Percentiles rank a stretch among this genome's conserved stretches.
phyloP scores from a whole-genome alignment of 92 coral and sea anemone genomes.

The Galaxea fascicularis region DNA sequence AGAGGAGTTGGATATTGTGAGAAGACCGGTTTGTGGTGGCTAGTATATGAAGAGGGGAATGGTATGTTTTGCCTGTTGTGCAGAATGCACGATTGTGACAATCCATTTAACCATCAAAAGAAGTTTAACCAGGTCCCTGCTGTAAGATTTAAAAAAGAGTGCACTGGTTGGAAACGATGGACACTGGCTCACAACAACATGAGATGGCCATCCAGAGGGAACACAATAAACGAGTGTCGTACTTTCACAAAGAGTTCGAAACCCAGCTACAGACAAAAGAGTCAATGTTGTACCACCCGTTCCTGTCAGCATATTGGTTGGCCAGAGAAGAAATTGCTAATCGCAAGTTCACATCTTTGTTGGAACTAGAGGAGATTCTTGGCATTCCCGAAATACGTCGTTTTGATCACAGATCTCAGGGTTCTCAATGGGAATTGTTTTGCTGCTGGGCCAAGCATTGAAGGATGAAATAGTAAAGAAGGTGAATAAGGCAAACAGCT shows the following conservation, averaged over 20 bases:
- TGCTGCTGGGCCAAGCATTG: conserved; percentile 51
- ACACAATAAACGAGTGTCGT: conserved; percentile 33
- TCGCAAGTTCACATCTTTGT: conserved; percentile 57
- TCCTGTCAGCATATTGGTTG: conserved; percentile 58
- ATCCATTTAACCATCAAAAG: conserved; percentile 48
- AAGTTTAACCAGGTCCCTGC: conserved; percentile 52
- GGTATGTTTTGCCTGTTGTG: conserved; percentile 50
- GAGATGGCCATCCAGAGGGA: conserved; percentile 41
- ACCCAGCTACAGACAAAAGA: conserved; percentile 50
- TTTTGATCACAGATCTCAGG: conserved; percentile 39
- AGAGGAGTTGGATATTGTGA: conserved; percentile 45
- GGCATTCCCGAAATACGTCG: conserved; percentile 35
- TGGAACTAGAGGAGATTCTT: conserved; percentile 43
- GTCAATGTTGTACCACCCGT: conserved; percentile 48
- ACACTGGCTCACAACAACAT: conserved; percentile 48
- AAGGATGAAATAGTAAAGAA: conserved; percentile 36
- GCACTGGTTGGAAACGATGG: conserved; percentile 45
- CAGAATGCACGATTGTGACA: conserved; percentile 49
- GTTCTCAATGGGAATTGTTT: conserved; percentile 31
- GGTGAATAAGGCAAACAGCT: conserved; percentile 27
- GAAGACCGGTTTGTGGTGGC: conserved; percentile 54
- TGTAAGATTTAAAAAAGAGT: conserved; percentile 49
- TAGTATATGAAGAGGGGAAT: conserved; percentile 56
- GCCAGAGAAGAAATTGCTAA: conserved; percentile 56
- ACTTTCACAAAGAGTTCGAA: conserved; percentile 46